Evolutionary conservation across 2,113 vertebrate genomes (phyloP).

Genomic region (Festucalex cinctus): DNA sequence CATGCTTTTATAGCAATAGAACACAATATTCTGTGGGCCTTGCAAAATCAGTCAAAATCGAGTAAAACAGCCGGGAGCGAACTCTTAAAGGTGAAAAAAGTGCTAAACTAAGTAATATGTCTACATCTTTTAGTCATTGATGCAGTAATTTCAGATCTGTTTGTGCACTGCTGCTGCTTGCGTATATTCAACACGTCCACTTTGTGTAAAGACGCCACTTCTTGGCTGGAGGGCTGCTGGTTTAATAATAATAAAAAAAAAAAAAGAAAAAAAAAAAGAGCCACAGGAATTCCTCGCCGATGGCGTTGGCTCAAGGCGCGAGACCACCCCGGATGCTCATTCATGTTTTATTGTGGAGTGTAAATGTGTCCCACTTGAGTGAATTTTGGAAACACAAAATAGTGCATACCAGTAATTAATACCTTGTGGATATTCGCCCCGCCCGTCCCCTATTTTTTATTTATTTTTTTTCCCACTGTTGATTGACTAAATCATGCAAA

Average conservation of each 20-base stretch:
- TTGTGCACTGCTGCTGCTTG: slow-evolving; percentile 53
- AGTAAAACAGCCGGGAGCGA: too few species aligned
- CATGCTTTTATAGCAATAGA: too few species aligned
- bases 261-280: slow-evolving; percentile 54
- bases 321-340: slow-evolving; percentile 70
- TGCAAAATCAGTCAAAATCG: too few species aligned
- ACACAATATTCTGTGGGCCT: too few species aligned
- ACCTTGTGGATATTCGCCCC: slow-evolving; percentile 66
- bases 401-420: slow-evolving; percentile 65
- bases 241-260: slow-evolving; percentile 32
- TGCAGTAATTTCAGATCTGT: too few species aligned
- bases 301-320: slow-evolving; percentile 65
- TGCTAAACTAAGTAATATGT: too few species aligned
- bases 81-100: too few species aligned
- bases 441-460: background rate
- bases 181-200: slow-evolving; percentile 68
- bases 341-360: slow-evolving; percentile 67
- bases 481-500: slow-evolving; percentile 74
- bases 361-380: slow-evolving; percentile 58
- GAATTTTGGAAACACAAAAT: slow-evolving; percentile 51
- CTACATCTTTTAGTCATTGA: too few species aligned
- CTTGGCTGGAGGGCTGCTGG: slow-evolving; percentile 68
- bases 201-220: slow-evolving; percentile 60
- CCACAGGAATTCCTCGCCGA: slow-evolving; percentile 63
- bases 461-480: slow-evolving; percentile 40